Conservation (phyloP, 2,888 invertebrate species). For the Carcina quercana region DNA sequence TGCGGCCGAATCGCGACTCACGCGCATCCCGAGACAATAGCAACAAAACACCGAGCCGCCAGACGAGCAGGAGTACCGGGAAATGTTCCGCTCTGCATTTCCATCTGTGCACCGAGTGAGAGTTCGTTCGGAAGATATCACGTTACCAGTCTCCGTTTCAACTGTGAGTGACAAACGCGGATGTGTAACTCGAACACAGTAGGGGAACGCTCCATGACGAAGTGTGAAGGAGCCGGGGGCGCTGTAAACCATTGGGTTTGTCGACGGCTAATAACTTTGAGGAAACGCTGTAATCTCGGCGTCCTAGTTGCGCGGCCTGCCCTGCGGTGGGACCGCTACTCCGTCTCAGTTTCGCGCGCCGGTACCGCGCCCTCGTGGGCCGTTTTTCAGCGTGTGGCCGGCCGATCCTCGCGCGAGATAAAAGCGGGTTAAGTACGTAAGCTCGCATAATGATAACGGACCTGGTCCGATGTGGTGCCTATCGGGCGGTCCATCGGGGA, state of each 20-base stretch:
- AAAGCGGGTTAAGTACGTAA: conserved; percentile 22
- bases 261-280: conserved; percentile 49
- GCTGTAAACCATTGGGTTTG: conserved; percentile 42
- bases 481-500: conserved; percentile 29
- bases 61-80: conserved; percentile 41
- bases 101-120: conserved; percentile 62
- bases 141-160: conserved; percentile 57
- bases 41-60: conserved; percentile 33
- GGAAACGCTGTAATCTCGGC: conserved; percentile 45
- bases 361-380: conserved; percentile 23
- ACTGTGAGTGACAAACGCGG: conserved; percentile 50
- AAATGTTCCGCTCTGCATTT: conserved; percentile 69
- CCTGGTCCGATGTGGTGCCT: conserved; percentile 23
- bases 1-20: conserved; percentile 35
- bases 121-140: conserved; percentile 48
- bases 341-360: conserved; percentile 35
- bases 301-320: conserved; percentile 45
- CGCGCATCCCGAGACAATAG: conserved; percentile 14
- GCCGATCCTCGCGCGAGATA: conserved; percentile 35
- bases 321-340: conserved; percentile 48
- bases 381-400: conserved; percentile 38
- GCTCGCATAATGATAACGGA: conserved; percentile 35
- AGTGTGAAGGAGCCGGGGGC: conserved; percentile 24
- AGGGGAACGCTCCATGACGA: not conserved
- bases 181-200: conserved; percentile 55